Evolutionary conservation across 53 echinoderm and acorn worm species (phyloP), one percentile per base, ranked within the genome.

Genomic region (Arbacia lixula): DNA sequence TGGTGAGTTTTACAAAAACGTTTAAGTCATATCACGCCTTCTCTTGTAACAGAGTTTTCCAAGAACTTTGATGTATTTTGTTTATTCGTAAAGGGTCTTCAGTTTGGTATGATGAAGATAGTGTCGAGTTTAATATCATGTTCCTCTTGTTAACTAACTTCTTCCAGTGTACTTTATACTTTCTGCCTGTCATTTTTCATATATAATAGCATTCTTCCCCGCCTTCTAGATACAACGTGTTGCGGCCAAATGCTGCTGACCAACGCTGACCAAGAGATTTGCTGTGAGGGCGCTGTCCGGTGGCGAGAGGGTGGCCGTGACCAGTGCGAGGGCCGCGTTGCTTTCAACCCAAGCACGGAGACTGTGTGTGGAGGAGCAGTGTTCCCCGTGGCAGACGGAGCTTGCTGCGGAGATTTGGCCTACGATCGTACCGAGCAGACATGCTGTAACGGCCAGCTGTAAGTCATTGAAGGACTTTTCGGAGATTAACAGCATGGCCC

Each of bases 221-320:
- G n/a, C n/a, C n/a, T n/a, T 17, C 3, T 34, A 94, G 95, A 82
- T 29, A 40, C 82, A 8, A 53, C 61, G 22, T 95, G 95, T 50
- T 95, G 95, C 57, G 95, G 95, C 31, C 43, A 61, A 12, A 11
- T 62, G 1, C 3, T 85, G 6, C 20, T 79, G 2, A 31, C 83
- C 3, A 35, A 69, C 0, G 43, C 61, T 38, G 43, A 46, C 12
- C 42, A 57, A 28, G 34, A 82, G 2, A 91, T 89, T 1, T 95
- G 95, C 67, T 95, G 95, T 11, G 83, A 91, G 14, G 91, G 89
- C 14, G 36, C 46, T 8, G 87, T 91, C 52, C 91, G 89, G 50
- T 66, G 71, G 20, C 30, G 50, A 41, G 32, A 62, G 26, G 85
- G 83, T 61, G 74, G 87, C 6, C 80, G 91, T 55, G 87, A 38